Base-by-base conservation (phyloP, 2,888 invertebrate genomes). In the Macaria notata region DNA sequence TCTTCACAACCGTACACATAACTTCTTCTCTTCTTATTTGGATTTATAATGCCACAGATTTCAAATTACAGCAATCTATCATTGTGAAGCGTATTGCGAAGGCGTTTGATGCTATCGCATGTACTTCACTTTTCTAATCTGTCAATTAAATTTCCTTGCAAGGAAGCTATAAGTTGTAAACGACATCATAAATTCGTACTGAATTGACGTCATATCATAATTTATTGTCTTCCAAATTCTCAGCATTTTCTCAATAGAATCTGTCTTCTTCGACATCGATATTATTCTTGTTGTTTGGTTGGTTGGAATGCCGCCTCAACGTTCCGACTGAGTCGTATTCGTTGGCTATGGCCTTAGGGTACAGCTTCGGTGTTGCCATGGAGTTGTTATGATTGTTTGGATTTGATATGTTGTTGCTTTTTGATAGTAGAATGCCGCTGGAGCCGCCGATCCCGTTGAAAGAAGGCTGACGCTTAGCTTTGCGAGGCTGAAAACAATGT, bases 271-370 rank as follows among this genome's bases (percentile, higher is more conserved):
- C 94, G 5, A 93, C 76, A 66, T 94, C 94, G 29, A 93, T 84
- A 61, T 94, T 92, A 61, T 88, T 93, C 49, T 92, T 93, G 38
- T 93, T 94, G 74, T 95, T 95, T 31, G 91, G 88, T 45, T 95
- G 94, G 92, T 84, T 96, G 92, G 96, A 95, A 79, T 96, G 96
- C 49, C 96, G 88, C 68, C 95, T 94, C 42, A 96, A 81, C 0
- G 96, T 96, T 9, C 95, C 95, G 51, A 95, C 94, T 0, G 90
- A 82, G 75, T 96, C 96, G 74, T 95, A 96, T 65, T 97, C 96
- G 61, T 95, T 95, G 47, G 92, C 93, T 71, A 93, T 93, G 60
- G 92, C 94, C 81, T 94, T 96, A 38, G 93, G 94, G 76, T 95
- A 95, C 53, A 93, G 86, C 78, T 94, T 95, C 49, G 93, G 95